Evolutionary conservation across 2,888 invertebrate genomes (phyloP), one percentile per base, ranked within the genome.

Genomic region (Drosophila monieri): DNA sequence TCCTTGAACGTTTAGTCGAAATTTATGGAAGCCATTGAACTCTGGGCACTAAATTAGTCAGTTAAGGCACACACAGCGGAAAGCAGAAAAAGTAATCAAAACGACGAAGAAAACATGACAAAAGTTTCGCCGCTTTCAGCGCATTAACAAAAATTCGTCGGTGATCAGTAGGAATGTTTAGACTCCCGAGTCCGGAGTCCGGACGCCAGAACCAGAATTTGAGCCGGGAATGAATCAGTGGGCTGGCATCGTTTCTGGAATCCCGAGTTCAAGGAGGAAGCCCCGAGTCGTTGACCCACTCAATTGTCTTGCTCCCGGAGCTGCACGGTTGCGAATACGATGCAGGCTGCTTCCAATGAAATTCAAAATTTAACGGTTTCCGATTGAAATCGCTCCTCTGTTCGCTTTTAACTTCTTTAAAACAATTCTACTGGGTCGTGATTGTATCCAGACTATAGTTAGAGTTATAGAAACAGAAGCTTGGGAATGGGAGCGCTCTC

Each of bases 1-100:
- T 88, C 89, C 88, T 88, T 88, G 88, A 89, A 77, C 80, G 75
- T 85, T 88, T 84, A 85, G 87, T 78, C 78, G 76, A 88, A 88
- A 85, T 89, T 88, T 89, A 79, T 79, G 80, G 83, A 86, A 88
- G 88, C 79, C 88, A 84, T 81, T 88, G 88, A 89, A 89, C 88
- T 86, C 77, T 61, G 58, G 69, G 62, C 83, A 80, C 70, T 78
- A 84, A 84, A 86, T 84, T 84, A 84, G 86, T 84, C 86, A 84
- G 76, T 83, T 83, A 66, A 84, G 78, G 79, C 84, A 74, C 58
- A 57, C 65, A 77, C 67, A 58, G 60, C 58, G 32, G 54, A 57
- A 14, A 23, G 65, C 6, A 47, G 39, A 46, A 67, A 43, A 52
- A 59, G 43, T 43, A 27, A 54, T 58, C 48, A 48, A 57, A 52